These are phyloP conservation scores for Chloroceryle inda DNA, from an alignment of 2,797 vertebrate genomes.

Conservation along the genomic window DNA sequence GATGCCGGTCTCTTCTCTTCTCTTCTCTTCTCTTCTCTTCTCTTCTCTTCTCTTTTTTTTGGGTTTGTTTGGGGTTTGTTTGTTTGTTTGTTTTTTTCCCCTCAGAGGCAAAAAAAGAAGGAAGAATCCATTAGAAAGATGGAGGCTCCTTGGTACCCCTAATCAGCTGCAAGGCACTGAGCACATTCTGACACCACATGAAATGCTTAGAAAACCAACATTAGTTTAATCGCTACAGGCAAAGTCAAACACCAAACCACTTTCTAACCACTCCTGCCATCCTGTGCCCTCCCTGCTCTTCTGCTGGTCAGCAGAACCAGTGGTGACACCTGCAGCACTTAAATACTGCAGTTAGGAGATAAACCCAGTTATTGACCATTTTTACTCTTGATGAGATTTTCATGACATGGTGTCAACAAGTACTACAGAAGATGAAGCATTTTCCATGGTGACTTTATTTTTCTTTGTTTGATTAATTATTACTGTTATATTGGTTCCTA, in stretches of 20 bases:
- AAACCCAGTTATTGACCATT: fast-evolving
- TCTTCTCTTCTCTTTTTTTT: too few species aligned
- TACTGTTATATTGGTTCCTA: not conserved
- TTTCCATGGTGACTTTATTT: not conserved
- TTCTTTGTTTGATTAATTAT: not conserved
- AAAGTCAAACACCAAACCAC: not conserved
- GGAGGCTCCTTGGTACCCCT: not conserved
- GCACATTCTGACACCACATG: not conserved
- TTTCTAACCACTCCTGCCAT: not conserved
- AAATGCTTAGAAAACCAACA: not conserved
- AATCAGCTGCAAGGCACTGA: not conserved
- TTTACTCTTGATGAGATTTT: not conserved
- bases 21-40: too few species aligned
- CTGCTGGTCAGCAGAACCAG: not conserved
- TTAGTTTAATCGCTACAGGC: not conserved
- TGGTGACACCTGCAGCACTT: not conserved
- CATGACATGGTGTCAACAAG: fast-evolving
- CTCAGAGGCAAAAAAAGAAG: not conserved
- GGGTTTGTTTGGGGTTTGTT: too few species aligned
- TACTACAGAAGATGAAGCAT: not conserved
- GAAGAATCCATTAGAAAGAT: not conserved
- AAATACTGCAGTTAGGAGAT: not conserved
- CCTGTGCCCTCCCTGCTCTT: not conserved
- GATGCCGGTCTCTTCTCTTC: too few species aligned
- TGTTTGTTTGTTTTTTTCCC: too few species aligned